These are phyloP conservation scores for Ptychadena robeensis DNA, from an alignment of 2,797 vertebrate genomes.

Conservation along the genomic window DNA sequence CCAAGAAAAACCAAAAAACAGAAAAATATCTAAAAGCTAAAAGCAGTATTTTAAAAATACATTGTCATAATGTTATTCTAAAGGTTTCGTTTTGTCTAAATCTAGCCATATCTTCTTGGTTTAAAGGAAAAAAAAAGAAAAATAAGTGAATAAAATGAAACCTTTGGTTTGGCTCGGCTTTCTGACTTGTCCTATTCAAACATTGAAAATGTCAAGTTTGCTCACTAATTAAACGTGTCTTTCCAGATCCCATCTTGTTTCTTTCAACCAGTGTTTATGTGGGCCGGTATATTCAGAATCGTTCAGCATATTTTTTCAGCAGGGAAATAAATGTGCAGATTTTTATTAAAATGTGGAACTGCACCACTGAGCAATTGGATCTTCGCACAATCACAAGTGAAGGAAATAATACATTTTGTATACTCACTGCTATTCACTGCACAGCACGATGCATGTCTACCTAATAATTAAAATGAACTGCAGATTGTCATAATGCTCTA, in stretches of 20 bases:
- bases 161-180: conserved; percentile 72
- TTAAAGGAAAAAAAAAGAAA: background rate
- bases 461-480: too few species aligned
- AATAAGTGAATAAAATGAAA: conserved; percentile 44
- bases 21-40: too few species aligned
- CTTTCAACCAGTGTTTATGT: conserved; percentile 64
- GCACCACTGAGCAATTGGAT: too few species aligned
- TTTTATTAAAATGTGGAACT: background rate
- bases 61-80: background rate
- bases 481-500: too few species aligned
- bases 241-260: conserved; percentile 71
- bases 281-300: background rate
- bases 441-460: too few species aligned
- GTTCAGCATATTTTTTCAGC: background rate
- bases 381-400: too few species aligned
- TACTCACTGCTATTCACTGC: too few species aligned
- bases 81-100: background rate
- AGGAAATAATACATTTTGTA: too few species aligned
- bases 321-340: background rate
- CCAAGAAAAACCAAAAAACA: too few species aligned
- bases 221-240: conserved; percentile 84
- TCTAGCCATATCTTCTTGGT: background rate
- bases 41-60: background rate
- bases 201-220: conserved; percentile 85
- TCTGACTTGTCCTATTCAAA: conserved; percentile 69